These are phyloP conservation scores for Lipotes vexillifer DNA, from an alignment of 2,113 vertebrate genomes.

Conservation along the genomic window DNA sequence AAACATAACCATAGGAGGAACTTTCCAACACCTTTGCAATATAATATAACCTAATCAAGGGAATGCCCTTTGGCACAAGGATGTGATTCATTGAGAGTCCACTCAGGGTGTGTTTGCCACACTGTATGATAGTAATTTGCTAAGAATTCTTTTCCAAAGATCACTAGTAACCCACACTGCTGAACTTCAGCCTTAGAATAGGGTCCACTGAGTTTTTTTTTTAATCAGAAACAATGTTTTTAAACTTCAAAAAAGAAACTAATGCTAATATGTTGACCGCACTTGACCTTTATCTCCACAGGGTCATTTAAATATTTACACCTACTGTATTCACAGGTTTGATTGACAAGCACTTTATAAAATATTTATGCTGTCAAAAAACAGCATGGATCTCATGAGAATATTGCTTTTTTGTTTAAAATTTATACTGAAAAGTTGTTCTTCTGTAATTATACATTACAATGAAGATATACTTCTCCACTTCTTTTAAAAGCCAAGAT, in stretches of 20 bases:
- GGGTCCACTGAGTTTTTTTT: background rate
- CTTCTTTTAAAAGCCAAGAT: background rate
- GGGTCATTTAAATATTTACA: constrained; percentile 11
- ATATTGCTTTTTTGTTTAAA: background rate
- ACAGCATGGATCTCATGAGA: background rate
- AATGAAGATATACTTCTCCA: background rate
- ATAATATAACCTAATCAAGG: background rate
- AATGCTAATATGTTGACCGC: background rate
- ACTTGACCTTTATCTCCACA: background rate
- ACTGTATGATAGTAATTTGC: background rate
- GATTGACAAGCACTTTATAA: constrained; percentile 14
- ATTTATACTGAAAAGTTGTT: background rate
- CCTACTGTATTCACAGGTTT: background rate
- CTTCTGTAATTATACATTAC: no score
- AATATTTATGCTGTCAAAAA: background rate
- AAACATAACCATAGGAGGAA: background rate
- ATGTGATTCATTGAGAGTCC: background rate
- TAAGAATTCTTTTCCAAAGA: background rate
- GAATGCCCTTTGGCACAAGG: background rate
- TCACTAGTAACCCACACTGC: background rate
- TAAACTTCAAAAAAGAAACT: background rate
- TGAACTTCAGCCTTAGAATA: background rate
- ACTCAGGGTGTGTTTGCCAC: background rate
- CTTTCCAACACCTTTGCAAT: background rate
- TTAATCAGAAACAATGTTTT: background rate